Conservation (phyloP, 92 coral and sea anemone genomes). For the Ricordea florida region DNA sequence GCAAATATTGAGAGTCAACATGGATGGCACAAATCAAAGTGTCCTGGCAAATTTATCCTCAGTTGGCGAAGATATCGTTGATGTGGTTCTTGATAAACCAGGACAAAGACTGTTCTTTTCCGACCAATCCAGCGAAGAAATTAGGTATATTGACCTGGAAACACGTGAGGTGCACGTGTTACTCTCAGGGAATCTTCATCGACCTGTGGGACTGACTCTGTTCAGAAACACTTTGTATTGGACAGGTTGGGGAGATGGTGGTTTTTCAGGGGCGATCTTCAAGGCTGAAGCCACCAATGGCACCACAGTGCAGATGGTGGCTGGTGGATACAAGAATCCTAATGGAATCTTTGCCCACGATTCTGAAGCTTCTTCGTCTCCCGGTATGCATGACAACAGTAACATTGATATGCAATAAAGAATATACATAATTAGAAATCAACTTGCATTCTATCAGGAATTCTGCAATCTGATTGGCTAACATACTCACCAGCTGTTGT, state of each 20-base stretch:
- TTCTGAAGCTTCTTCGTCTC: not conserved
- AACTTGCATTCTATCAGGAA: no score
- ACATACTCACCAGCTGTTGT: no score
- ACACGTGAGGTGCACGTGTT: not conserved
- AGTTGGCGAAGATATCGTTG: not conserved
- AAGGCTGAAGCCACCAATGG: not conserved
- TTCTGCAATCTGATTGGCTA: no score
- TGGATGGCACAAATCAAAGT: slow-evolving; percentile 11
- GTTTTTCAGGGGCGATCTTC: slow-evolving; percentile 8
- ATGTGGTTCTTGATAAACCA: not conserved
- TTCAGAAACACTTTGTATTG: not conserved
- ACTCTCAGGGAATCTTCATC: slow-evolving; percentile 3
- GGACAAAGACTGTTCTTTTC: not conserved
- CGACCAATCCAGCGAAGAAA: not conserved
- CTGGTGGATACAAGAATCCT: not conserved
- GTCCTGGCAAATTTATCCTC: slow-evolving; percentile 9
- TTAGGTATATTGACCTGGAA: not conserved
- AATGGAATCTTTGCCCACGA: not conserved
- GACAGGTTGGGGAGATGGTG: slow-evolving; percentile 1
- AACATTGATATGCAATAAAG: no score
- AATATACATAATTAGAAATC: no score
- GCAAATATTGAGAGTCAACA: not conserved
- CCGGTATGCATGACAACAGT: no score
- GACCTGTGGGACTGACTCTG: not conserved
- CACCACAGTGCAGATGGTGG: not conserved